Conservation (phyloP, 2,113 vertebrate species). For the Chrysemys picta region DNA sequence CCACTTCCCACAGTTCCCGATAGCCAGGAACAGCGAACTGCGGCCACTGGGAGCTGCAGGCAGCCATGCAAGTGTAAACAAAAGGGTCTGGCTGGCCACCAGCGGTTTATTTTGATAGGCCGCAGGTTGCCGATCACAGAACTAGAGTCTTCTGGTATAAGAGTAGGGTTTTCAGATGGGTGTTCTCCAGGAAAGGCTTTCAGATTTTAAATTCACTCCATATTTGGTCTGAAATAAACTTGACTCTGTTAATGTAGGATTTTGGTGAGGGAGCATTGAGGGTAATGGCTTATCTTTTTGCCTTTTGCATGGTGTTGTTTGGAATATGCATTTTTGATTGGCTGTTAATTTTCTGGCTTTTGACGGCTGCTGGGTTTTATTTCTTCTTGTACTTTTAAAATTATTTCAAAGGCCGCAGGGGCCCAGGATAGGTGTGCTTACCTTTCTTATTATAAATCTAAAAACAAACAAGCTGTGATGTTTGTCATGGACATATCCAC, state of each 20-base stretch:
- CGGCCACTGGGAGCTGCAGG: too few species aligned
- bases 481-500: background rate
- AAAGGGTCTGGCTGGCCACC: too few species aligned
- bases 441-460: background rate
- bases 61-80: too few species aligned
- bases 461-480: background rate
- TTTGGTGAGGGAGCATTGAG: background rate
- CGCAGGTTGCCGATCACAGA: background rate
- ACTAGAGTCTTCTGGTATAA: background rate
- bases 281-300: background rate
- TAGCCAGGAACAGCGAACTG: too few species aligned
- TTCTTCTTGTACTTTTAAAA: background rate
- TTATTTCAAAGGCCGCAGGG: rapidly evolving
- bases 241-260: background rate
- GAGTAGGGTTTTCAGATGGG: background rate
- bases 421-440: background rate
- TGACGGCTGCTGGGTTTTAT: background rate
- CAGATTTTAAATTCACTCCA: background rate
- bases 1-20: too few species aligned
- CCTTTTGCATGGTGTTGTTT: background rate
- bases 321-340: background rate
- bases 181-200: background rate
- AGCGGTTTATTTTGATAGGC: too few species aligned
- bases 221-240: background rate
- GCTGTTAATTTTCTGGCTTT: background rate